These are phyloP conservation scores for Labeo catla DNA, from an alignment of 2,113 vertebrate genomes.

Conservation along the genomic window DNA sequence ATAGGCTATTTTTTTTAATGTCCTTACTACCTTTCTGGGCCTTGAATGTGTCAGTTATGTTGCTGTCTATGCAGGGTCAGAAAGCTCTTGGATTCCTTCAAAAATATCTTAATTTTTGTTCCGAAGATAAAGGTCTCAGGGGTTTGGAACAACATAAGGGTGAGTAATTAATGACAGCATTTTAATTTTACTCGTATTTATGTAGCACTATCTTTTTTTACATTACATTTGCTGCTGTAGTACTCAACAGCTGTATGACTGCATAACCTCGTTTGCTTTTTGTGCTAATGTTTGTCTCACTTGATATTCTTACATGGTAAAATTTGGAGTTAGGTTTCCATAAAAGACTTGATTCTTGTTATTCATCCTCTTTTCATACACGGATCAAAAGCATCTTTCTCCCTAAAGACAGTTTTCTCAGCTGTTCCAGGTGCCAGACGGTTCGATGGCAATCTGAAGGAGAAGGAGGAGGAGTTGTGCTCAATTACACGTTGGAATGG, in stretches of 20 bases:
- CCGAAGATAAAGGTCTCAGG: too few species aligned
- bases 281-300: not conserved
- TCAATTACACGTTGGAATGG: constrained; percentile 46
- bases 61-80: too few species aligned
- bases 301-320: not conserved
- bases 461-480: constrained; percentile 61
- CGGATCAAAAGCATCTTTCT: constrained; percentile 16
- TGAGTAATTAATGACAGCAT: too few species aligned
- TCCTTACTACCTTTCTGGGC: too few species aligned
- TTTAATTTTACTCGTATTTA: too few species aligned
- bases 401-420: constrained; percentile 18
- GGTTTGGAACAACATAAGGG: too few species aligned
- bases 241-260: not conserved
- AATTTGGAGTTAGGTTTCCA: not conserved
- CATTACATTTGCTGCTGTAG: not conserved
- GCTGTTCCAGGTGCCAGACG: constrained; percentile 65
- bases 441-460: constrained; percentile 73
- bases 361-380: constrained; percentile 17
- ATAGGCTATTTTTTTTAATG: too few species aligned
- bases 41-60: too few species aligned
- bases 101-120: too few species aligned
- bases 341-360: constrained; percentile 22
- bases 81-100: too few species aligned
- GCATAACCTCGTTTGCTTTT: not conserved
- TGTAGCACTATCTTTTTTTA: too few species aligned